Evolutionary conservation across 2,113 vertebrate species (phyloP).

Genomic region (Mormyrus lacerda): DNA sequence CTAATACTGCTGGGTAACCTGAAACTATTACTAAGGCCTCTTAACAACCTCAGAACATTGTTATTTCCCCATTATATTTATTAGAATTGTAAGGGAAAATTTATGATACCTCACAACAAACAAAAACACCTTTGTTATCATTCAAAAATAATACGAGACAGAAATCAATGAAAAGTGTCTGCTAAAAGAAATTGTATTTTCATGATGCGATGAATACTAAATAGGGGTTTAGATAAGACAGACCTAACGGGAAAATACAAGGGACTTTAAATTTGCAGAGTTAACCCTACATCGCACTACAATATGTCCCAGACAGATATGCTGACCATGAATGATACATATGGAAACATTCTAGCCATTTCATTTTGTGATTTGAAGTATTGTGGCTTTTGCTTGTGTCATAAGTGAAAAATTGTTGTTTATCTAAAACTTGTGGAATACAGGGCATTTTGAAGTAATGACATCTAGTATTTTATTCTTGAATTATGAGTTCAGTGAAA

Average conservation of each 20-base stretch:
- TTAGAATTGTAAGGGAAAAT: constrained; percentile 11
- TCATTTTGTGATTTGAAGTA: not conserved
- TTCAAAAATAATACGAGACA: not conserved
- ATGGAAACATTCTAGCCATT: not conserved
- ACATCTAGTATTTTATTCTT: not conserved
- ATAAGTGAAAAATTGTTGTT: no score
- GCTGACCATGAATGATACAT: not conserved
- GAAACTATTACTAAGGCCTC: not conserved
- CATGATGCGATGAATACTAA: not conserved
- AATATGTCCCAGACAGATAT: not conserved
- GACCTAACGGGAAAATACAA: not conserved
- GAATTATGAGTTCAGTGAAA: not conserved
- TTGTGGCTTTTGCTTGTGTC: no score
- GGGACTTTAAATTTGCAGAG: not conserved
- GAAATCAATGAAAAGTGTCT: not conserved
- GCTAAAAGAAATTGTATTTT: not conserved
- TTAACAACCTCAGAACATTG: not conserved
- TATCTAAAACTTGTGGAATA: not conserved
- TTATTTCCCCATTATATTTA: not conserved
- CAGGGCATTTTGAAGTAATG: not conserved
- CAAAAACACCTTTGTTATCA: not conserved
- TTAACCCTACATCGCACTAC: not conserved
- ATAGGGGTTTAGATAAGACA: not conserved
- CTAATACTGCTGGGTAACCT: not conserved
- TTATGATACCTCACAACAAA: not conserved